These are phyloP conservation scores for Zaprionus gabonicus DNA, from an alignment of 1,140 invertebrate species.

Conservation along the genomic window DNA sequence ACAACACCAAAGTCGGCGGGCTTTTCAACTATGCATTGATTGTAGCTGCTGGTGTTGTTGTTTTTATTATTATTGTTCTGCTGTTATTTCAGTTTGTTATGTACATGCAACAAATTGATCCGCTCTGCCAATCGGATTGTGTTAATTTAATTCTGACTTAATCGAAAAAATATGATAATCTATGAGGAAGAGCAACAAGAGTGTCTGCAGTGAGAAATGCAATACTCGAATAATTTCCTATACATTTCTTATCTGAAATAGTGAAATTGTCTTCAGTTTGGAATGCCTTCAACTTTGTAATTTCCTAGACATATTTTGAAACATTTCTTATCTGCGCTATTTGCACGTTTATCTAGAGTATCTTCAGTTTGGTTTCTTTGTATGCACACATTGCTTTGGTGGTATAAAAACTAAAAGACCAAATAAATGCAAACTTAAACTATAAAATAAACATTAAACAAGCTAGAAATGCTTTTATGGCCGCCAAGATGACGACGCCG, in stretches of 20 bases:
- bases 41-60: conserved; percentile 39
- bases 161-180: conserved; percentile 12
- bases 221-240: background rate
- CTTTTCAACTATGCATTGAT: conserved; percentile 59
- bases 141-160: conserved; percentile 10
- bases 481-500: conserved; percentile 64
- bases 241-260: background rate
- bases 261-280: background rate
- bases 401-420: conserved; percentile 82
- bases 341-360: background rate
- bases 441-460: conserved; percentile 84
- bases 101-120: conserved; percentile 14
- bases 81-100: conserved; percentile 38
- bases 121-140: conserved; percentile 16
- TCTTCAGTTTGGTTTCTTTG: background rate
- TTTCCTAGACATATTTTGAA: background rate
- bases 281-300: background rate
- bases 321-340: too few relatives aligned
- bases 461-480: conserved; percentile 83
- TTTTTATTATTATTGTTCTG: conserved; percentile 32
- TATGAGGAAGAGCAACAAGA: background rate
- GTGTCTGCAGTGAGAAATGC: background rate
- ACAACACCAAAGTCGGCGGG: conserved; percentile 49
- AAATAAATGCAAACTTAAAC: conserved; percentile 84
- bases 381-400: conserved; percentile 48